Percentiles rank a stretch among this genome's conserved stretches.
phyloP scores from a whole-genome alignment of 2,888 invertebrate species.

The Eupithecia insigniata region DNA sequence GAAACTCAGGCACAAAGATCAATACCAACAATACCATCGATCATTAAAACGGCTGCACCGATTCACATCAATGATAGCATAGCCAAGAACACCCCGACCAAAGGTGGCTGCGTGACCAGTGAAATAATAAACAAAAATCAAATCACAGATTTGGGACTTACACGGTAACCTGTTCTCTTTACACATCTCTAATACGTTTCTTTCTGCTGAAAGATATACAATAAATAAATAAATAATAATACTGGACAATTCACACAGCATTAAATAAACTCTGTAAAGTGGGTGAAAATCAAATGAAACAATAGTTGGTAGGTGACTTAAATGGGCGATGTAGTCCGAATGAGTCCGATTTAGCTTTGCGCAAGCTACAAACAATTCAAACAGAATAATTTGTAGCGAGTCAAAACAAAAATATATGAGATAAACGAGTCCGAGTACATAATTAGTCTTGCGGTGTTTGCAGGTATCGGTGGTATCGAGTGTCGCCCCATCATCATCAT shows the following conservation, averaged over 20 bases:
- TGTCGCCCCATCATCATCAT: conserved; percentile 67
- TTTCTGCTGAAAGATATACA: too few relatives aligned
- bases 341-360: background rate
- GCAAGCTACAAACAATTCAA: background rate
- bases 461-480: conserved; percentile 68
- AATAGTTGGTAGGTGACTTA: background rate
- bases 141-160: background rate
- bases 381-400: background rate
- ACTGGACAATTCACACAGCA: too few relatives aligned
- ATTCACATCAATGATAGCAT: background rate
- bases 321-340: background rate
- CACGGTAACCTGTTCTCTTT: too few relatives aligned
- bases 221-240: too few relatives aligned
- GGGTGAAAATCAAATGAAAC: background rate
- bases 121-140: background rate
- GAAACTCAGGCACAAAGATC: background rate
- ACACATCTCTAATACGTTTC: too few relatives aligned
- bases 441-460: conserved; percentile 69
- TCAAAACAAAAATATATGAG: background rate
- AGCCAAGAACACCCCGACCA: background rate
- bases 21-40: background rate
- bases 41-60: background rate
- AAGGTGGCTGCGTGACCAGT: background rate
- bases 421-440: conserved; percentile 28
- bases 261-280: too few relatives aligned